A percentile compares a stretch with the other conserved stretches of the same genome.
Evolutionary conservation across 2,113 vertebrate species (phyloP).

Genomic region (Tamias sibiricus): DNA sequence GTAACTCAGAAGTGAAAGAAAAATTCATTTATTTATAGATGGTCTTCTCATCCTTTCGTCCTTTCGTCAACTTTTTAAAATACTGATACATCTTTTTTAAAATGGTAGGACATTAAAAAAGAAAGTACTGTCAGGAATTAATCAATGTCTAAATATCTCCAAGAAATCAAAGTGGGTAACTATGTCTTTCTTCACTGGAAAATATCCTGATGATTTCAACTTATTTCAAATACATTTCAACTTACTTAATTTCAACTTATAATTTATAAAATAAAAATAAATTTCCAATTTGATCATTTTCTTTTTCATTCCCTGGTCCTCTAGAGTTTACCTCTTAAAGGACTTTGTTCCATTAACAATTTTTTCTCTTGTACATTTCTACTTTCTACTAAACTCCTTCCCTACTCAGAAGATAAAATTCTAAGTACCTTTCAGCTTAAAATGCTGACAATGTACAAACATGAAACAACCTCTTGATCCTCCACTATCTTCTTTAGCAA

Average conservation of each 20-base stretch:
- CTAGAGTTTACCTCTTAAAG: constrained; percentile 27
- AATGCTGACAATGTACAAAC: neutral
- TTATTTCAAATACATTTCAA: too few species aligned
- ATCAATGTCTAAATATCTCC: neutral
- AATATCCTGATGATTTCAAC: constrained; percentile 3
- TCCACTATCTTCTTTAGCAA: neutral
- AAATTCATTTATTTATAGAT: constrained; percentile 1
- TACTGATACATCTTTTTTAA: constrained; percentile 16
- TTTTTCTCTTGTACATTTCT: neutral
- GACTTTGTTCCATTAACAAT: neutral
- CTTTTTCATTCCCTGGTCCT: neutral
- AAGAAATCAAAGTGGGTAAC: neutral
- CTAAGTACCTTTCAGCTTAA: neutral
- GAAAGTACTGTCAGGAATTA: constrained; percentile 46
- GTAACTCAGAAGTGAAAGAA: constrained; percentile 19
- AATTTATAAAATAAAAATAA: neutral
- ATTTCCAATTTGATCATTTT: neutral
- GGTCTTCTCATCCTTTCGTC: neutral
- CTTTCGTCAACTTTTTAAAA: neutral
- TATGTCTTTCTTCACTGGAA: constrained; percentile 29
- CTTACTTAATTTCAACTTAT: neutral
- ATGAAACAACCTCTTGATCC: neutral
- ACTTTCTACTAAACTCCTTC: neutral
- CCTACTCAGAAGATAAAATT: neutral
- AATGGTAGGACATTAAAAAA: constrained; percentile 6